Evolutionary conservation across 2,113 vertebrate genomes (phyloP).

Genomic region (Oryzias woworae): DNA sequence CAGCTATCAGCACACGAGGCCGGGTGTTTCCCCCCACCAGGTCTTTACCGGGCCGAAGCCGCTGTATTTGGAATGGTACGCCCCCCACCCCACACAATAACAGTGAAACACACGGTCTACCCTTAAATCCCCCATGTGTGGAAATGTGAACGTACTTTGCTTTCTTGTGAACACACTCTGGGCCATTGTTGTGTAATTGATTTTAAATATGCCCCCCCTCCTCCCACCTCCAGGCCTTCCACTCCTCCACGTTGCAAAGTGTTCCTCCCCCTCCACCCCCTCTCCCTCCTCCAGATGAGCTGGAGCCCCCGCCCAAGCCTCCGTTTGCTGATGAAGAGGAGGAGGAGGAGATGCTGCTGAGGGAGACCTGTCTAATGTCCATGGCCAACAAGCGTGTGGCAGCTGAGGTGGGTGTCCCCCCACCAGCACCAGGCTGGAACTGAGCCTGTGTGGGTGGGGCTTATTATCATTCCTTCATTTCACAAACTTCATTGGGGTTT

Average conservation of each 20-base stretch:
- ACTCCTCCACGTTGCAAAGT: constrained; percentile 66
- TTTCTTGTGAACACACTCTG: no score
- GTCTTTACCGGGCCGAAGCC: constrained; percentile 32
- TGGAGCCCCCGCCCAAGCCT: constrained; percentile 91
- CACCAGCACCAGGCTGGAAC: no score
- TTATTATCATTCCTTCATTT: no score
- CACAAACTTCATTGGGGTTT: no score
- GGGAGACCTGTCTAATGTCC: constrained; percentile 94
- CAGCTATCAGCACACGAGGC: background rate
- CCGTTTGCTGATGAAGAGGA: constrained; percentile 97
- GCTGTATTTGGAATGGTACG: constrained; percentile 53
- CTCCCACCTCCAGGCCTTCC: constrained; percentile 64
- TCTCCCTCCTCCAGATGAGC: constrained; percentile 81
- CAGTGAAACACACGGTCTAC: no score
- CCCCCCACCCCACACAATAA: background rate
- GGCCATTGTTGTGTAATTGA: no score
- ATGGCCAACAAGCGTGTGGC: constrained; percentile 87
- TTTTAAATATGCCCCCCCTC: background rate
- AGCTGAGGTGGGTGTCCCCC: constrained; percentile 24
- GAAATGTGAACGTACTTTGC: no score
- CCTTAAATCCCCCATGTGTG: no score
- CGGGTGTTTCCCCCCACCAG: constrained; percentile 3
- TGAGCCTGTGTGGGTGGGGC: no score
- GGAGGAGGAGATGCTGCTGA: constrained; percentile 96
- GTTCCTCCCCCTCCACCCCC: constrained; percentile 86